A percentile compares a stretch with the other conserved stretches of the same genome.
Evolutionary conservation across 2,797 vertebrate species (phyloP).

Genomic region (Poecilia velifera): DNA sequence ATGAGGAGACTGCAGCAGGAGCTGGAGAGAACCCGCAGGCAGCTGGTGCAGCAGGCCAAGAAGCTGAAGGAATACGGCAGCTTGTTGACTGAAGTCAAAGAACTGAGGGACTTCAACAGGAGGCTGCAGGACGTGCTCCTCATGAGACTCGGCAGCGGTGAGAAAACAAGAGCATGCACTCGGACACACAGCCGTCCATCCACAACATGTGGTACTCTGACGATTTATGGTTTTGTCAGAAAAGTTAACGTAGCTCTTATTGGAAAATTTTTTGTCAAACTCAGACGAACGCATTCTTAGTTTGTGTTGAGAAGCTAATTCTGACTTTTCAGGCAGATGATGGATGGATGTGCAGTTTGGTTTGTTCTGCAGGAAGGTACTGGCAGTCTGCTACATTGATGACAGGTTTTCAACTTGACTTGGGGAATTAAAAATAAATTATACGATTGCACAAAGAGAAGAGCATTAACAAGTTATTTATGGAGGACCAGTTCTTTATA

Average conservation of each 20-base stretch:
- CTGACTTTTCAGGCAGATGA: not conserved
- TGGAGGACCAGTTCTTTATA: not conserved
- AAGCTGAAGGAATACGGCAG: constrained; percentile 98
- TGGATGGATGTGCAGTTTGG: not conserved
- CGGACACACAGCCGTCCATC: constrained; percentile 21
- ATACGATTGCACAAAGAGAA: not conserved
- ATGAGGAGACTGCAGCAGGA: constrained; percentile 98
- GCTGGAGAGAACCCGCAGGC: constrained; percentile 94
- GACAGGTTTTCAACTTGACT: not conserved
- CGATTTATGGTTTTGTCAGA: constrained; percentile 3
- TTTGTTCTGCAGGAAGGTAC: not conserved
- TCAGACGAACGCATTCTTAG: not conserved
- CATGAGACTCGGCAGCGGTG: constrained; percentile 96
- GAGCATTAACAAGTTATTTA: not conserved
- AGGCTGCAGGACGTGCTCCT: constrained; percentile 97
- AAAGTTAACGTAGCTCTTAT: not conserved
- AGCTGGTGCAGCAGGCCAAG: constrained; percentile 99
- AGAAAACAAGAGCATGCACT: constrained; percentile 64
- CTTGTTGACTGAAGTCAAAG: constrained; percentile 97
- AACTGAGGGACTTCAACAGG: constrained; percentile 98
- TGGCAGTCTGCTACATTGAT: not conserved
- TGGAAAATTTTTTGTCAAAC: not conserved
- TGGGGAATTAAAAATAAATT: not conserved
- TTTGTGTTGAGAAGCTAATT: not conserved
- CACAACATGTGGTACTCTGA: not conserved